A percentile compares a stretch with the other conserved stretches of the same genome.
Evolutionary conservation across 2,113 vertebrate species (phyloP).

Genomic region (Archilochus colubris): DNA sequence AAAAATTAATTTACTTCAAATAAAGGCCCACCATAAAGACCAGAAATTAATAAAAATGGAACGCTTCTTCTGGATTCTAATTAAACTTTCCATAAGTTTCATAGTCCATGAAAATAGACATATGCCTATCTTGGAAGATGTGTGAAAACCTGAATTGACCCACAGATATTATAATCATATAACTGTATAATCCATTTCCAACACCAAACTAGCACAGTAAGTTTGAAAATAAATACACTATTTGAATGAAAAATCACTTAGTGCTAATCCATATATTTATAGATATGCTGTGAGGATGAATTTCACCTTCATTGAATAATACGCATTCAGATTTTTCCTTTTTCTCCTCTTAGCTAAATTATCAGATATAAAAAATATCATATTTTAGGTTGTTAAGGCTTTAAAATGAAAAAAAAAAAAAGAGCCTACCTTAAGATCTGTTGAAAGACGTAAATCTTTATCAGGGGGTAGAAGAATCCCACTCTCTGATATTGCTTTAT

Average conservation of each 20-base stretch:
- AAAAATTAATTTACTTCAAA: neutral
- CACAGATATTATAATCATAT: neutral
- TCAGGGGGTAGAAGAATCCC: neutral
- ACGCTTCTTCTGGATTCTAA: neutral
- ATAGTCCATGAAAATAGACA: neutral
- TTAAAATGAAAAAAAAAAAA: neutral
- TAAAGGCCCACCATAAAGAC: neutral
- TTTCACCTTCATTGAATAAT: neutral
- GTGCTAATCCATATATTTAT: neutral
- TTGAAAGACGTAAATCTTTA: neutral
- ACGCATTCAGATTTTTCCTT: neutral
- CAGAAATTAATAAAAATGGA: neutral
- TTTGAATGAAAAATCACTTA: neutral
- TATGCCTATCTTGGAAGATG: neutral
- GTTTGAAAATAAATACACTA: neutral
- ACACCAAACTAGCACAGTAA: neutral
- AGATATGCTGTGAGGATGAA: neutral
- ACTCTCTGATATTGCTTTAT: conserved; percentile 59
- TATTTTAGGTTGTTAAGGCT: neutral
- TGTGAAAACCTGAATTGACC: neutral
- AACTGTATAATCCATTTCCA: neutral
- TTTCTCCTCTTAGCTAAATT: neutral
- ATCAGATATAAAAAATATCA: neutral
- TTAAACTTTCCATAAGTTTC: neutral
- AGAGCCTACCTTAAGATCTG: neutral